phyloP scores from a whole-genome alignment of 1,140 invertebrate genomes.

The Ectropis grisescens region DNA sequence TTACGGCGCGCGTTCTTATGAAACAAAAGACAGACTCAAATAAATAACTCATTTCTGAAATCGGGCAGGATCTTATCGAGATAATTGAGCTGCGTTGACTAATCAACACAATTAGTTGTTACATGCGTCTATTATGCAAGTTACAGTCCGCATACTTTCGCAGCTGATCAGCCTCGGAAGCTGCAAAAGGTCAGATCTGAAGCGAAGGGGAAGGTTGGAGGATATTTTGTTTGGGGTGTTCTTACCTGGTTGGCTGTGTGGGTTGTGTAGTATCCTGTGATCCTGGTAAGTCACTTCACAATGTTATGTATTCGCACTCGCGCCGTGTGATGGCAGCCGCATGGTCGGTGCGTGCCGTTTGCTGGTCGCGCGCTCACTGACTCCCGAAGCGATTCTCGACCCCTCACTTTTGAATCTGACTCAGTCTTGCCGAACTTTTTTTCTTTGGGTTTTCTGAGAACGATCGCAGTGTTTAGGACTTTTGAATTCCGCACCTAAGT shows the following conservation, averaged over 20 bases:
- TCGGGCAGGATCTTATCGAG: no score
- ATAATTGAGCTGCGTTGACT: no score
- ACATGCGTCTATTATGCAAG: conserved; percentile 14
- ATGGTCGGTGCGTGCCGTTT: conserved; percentile 40
- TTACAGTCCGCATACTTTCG: conserved; percentile 32
- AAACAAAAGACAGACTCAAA: no score
- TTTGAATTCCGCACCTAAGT: no score
- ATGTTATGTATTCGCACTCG: conserved; percentile 32
- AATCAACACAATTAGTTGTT: background rate
- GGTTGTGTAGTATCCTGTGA: no score
- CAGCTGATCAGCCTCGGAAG: conserved; percentile 41
- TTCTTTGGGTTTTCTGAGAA: no score
- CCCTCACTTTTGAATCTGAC: conserved; percentile 26
- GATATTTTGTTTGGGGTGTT: no score
- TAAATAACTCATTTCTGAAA: no score
- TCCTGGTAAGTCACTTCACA: conserved; percentile 49
- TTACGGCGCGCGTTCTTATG: no score
- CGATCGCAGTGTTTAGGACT: no score
- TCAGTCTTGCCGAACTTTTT: conserved; percentile 6
- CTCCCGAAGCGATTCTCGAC: conserved; percentile 13
- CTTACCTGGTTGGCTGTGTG: no score
- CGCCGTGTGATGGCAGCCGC: conserved; percentile 25
- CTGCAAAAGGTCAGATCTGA: conserved; percentile 17
- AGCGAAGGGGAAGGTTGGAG: no score
- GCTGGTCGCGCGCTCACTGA: conserved; percentile 49